phyloP scores from a whole-genome alignment of 2,113 vertebrate genomes.

The Cyprinodon tularosa region DNA sequence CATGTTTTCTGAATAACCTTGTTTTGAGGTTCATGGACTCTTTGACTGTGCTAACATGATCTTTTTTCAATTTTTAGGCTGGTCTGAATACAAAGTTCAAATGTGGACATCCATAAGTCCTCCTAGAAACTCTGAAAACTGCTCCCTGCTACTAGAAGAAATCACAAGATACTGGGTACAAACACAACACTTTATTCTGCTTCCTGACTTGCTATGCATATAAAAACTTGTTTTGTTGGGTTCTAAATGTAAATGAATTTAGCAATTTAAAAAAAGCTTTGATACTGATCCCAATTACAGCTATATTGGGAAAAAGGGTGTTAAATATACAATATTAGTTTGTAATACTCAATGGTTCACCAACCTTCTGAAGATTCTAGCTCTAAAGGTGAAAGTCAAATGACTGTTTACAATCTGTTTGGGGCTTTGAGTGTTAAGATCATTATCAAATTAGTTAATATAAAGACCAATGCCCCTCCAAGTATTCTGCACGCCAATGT shows the following conservation, averaged over 20 bases:
- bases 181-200: neutral
- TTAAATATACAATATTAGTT: neutral
- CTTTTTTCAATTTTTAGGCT: conserved; percentile 53
- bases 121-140: neutral
- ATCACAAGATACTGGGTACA: conserved; percentile 71
- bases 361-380: too few species aligned
- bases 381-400: too few species aligned
- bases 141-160: conserved; percentile 6
- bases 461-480: neutral
- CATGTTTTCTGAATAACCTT: neutral
- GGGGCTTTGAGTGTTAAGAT: neutral
- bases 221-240: too few species aligned
- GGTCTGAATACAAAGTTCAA: conserved; percentile 66
- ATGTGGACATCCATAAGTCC: conserved; percentile 39
- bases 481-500: too few species aligned
- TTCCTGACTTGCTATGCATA: neutral
- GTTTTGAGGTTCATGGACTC: neutral
- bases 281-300: neutral
- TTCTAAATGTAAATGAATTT: neutral
- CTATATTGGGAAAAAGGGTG: neutral
- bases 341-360: neutral
- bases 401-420: too few species aligned
- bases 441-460: neutral
- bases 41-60: neutral
- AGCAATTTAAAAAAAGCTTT: neutral